Evolutionary conservation across 2,888 invertebrate species (phyloP).

Genomic region (Spatulosminthurus flaviceps): DNA sequence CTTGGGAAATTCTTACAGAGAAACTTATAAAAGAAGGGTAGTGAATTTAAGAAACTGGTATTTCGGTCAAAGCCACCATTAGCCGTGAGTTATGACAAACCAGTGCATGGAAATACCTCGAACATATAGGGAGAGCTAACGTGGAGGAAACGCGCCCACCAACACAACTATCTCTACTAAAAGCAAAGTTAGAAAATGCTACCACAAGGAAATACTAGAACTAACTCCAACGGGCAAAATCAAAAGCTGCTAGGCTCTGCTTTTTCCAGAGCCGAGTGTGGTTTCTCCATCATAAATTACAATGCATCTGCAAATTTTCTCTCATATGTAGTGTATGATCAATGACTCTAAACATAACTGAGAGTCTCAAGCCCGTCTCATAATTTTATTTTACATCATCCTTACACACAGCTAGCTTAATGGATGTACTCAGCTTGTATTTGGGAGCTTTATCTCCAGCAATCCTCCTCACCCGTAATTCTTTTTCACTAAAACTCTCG

Average conservation of each 20-base stretch:
- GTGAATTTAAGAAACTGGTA: conserved; percentile 1
- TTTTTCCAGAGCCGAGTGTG: not conserved
- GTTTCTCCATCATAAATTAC: conserved; percentile 2
- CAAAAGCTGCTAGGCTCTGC: not conserved
- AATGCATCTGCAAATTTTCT: conserved; percentile 12
- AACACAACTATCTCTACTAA: conserved; percentile 1
- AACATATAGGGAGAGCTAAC: not conserved
- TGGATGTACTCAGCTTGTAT: too few species aligned
- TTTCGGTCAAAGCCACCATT: conserved; percentile 13
- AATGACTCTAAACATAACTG: not conserved
- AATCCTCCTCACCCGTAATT: too few species aligned
- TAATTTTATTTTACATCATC: not conserved
- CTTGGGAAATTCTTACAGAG: not conserved
- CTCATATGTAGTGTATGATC: not conserved
- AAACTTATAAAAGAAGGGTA: conserved; percentile 6
- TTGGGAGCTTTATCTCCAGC: too few species aligned
- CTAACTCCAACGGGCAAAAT: conserved; percentile 1
- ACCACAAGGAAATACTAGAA: not conserved
- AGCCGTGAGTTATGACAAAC: conserved; percentile 17
- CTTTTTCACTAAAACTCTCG: too few species aligned
- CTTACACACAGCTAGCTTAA: too few species aligned
- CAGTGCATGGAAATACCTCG: not conserved
- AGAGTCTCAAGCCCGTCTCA: too few species aligned
- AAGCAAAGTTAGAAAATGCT: conserved; percentile 18
- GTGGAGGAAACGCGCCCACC: not conserved